Base-by-base conservation (phyloP, 2,113 vertebrate species). In the Lathamus discolor region DNA sequence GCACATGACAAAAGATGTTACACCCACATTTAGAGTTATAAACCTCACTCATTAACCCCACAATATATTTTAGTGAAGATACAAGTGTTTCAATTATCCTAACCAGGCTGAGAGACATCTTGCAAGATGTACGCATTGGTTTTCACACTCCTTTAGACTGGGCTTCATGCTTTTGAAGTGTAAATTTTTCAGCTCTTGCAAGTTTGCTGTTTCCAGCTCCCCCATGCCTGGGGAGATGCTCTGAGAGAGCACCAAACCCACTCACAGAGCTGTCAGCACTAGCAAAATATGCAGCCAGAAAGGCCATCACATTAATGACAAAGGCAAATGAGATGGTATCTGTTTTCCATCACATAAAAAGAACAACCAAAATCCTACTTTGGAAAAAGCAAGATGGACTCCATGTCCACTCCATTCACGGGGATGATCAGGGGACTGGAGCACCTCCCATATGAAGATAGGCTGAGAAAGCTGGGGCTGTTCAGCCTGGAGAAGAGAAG, bases 321-420 rank as follows among this genome's bases (percentile, higher is more conserved):
- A 9, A 0, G 2, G n/a, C 5, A 46, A 77, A 43, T 2, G 8
- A 85, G 62, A 43, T 5, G 12, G 33, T 23, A 54, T 22, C 84
- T 77, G 43, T 70, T 66, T 59, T 59, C 17, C 28, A 27, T 4
- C 48, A 24, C 8, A 7, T 52, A 18, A 37, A 52, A 37, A 22
- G 6, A 66, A 35, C 46, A 0, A 39, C 35, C 9, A 49, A 63
- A 80, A 62, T 8, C 28, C 48, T 17, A 6, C 74, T 37, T 48
- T 11, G 3, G 16, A 24, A 37, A 63, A 35, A 27, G n/a, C 22
- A 61, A 79, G 61, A 10, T 0, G 0, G 19, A 27, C 27, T 28
- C 49, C 9, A 7, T 7, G 46, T 46, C 19, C 19, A 46, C 46
- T 46, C 19, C 46, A 11, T 22, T 48, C 46, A 48, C 20, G 11